These are phyloP conservation scores for Melanotus villosus DNA, from an alignment of 2,888 invertebrate species.

Conservation along the genomic window DNA sequence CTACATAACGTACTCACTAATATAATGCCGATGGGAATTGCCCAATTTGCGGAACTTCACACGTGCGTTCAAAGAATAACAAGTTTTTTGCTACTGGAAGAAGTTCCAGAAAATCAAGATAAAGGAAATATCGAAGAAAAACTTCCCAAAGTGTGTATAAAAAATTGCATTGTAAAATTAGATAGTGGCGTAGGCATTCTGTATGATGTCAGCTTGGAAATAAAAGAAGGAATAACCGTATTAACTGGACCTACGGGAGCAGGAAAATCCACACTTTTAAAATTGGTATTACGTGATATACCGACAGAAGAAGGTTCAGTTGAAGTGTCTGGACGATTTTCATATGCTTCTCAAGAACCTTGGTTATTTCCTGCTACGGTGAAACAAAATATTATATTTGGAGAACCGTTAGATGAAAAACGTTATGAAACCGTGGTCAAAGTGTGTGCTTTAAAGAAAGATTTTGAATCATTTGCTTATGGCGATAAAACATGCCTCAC, in stretches of 20 bases:
- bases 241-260: constrained; percentile 75
- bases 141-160: constrained; percentile 59
- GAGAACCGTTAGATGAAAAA: constrained; percentile 71
- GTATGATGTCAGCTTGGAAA: constrained; percentile 63
- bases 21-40: constrained; percentile 89
- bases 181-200: constrained; percentile 59
- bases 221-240: constrained; percentile 67
- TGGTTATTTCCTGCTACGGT: constrained; percentile 74
- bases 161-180: constrained; percentile 73
- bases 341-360: constrained; percentile 74
- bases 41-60: constrained; percentile 83
- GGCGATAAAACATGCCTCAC: constrained; percentile 83
- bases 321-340: constrained; percentile 74
- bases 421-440: constrained; percentile 73
- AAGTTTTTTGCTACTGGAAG: constrained; percentile 69
- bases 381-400: constrained; percentile 83
- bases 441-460: constrained; percentile 74
- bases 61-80: constrained; percentile 82
- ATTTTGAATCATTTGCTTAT: constrained; percentile 79
- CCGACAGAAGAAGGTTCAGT: constrained; percentile 76
- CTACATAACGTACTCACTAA: constrained; percentile 89
- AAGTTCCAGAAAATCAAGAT: constrained; percentile 51
- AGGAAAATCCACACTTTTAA: constrained; percentile 72
- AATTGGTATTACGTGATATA: constrained; percentile 77
- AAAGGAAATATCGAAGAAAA: not conserved